phyloP scores from a whole-genome alignment of 2,888 invertebrate genomes.

The Seira ritae region DNA sequence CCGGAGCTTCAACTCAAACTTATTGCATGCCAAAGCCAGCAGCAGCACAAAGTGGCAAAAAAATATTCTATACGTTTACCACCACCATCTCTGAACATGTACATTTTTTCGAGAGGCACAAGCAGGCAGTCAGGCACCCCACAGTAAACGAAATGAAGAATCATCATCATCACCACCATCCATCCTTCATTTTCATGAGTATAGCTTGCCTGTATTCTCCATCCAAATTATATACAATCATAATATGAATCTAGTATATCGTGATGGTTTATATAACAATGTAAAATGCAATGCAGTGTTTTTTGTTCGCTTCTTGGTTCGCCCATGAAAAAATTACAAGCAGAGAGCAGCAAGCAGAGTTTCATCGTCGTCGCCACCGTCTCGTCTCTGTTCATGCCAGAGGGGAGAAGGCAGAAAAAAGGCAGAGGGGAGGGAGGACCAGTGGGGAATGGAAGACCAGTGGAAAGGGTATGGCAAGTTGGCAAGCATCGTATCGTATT shows the following conservation, averaged over 20 bases:
- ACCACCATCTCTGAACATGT: not conserved
- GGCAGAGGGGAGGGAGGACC: conserved; percentile 42
- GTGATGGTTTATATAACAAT: too few species aligned
- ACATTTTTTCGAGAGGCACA: conserved; percentile 43
- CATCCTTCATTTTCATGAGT: conserved; percentile 15
- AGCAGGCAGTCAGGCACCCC: conserved; percentile 35
- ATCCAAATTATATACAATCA: too few species aligned
- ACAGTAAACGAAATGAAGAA: not conserved
- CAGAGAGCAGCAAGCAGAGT: too few species aligned
- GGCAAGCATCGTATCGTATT: not conserved
- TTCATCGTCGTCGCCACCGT: conserved; percentile 53
- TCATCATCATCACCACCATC: not conserved
- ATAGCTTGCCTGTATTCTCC: conserved; percentile 2
- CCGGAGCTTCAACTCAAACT: conserved; percentile 50
- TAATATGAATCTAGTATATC: too few species aligned
- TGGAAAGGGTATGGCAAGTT: conserved; percentile 45
- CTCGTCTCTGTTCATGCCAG: conserved; percentile 34
- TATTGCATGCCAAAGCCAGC: too few species aligned
- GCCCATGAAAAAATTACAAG: too few species aligned
- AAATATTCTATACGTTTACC: conserved; percentile 34
- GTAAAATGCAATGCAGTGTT: too few species aligned
- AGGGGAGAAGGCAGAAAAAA: conserved; percentile 48
- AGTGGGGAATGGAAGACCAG: conserved; percentile 51
- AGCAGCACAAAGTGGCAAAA: conserved; percentile 50
- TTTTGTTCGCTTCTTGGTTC: conserved; percentile 18